Evolutionary conservation across 92 coral and sea anemone species (phyloP), one percentile per base, ranked within the genome.

Genomic region (Virgularia gustaviana): DNA sequence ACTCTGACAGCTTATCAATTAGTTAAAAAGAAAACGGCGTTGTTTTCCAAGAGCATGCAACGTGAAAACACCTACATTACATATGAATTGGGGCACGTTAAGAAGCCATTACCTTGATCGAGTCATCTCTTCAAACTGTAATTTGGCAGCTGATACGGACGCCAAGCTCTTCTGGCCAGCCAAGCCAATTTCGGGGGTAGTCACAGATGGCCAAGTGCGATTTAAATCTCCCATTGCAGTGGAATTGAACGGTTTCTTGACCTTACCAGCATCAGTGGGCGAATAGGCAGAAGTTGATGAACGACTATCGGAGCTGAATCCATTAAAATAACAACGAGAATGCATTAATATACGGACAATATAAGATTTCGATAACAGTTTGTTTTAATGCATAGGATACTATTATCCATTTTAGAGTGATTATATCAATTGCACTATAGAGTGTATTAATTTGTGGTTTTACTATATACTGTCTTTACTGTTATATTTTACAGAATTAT

Each of bases 121-220:
- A 30, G 75, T 49, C 61, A 68, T 68, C 72, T 83, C 63, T 49
- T 88, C 95, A 57, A 81, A 88, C 78, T 42, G 83, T 9, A 89
- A 84, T 47, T 83, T 68, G 52, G 86, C 89, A 27, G 79, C 83
- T 18, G 77, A 71, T 1, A 88, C 88, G 25, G 88, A 84, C 9
- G 77, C 33, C 27, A 67, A 59, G 37, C 70, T 44, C 24, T 74
- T 76, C 16, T 72, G 65, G 6, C 79, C 16, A 23, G 45, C 19
- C 72, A 65, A 65, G 2, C 33, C 38, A 44, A 55, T 6, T 22
- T 49, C 45, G 36, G 75, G 1, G 25, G 37, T 51, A 9, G 61
- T 24, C 6, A 22, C 62, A 68, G 75, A 49, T 32, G 75, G 75
- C 75, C 75, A 68, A n/a, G 75, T 68, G 9, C 75, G 75, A 34